Base-by-base conservation (phyloP, 2,113 vertebrate species). In the Tragelaphus scriptus region DNA sequence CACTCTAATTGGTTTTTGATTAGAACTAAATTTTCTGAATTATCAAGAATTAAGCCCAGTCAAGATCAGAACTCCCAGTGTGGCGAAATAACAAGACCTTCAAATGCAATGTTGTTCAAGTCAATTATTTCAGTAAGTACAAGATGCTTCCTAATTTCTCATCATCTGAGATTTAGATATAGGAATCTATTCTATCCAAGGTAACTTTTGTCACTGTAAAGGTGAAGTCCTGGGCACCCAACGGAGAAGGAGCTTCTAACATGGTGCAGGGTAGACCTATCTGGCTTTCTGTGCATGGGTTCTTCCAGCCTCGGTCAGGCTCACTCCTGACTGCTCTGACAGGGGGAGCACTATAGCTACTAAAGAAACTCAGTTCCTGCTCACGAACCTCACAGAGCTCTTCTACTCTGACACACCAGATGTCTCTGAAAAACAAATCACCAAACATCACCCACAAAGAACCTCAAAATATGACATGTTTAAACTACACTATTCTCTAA, bases 401-500 rank as follows among this genome's bases (percentile, higher is more conserved):
- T 85, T 91, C 40, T 53, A 85, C 40, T 65, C 71, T 93, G 49
- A 51, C 12, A 51, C 12, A 61, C 17, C 86, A 85, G 51, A 49
- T 63, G 19, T 49, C 71, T 79, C 65, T 61, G 77, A 68, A 82
- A 84, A 56, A 93, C 85, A 94, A 90, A 77, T n/a, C 65, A 90
- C 58, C 91, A 92, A 90, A 77, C 21, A 36, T 90, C 58, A 81
- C 30, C n/a, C 40, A 89, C 56, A 85, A 84, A 91, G 49, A 96
- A 87, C 25, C 61, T 85, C 11, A 32, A 79, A 95, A 63, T 87
- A 49, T 84, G 79, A 91, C 23, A 55, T 6, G 7, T 58, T 94
- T 92, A 92, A 91, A 96, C 28, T 8, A 61, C 49, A 65, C 5
- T 68, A 79, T 77, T 92, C 94, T 93, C 79, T 87, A 97, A 97